A percentile compares a stretch with the other conserved stretches of the same genome.
These are phyloP conservation scores for Drosophila repletoides DNA, from an alignment of 1,140 invertebrate species.

Conservation along the genomic window DNA sequence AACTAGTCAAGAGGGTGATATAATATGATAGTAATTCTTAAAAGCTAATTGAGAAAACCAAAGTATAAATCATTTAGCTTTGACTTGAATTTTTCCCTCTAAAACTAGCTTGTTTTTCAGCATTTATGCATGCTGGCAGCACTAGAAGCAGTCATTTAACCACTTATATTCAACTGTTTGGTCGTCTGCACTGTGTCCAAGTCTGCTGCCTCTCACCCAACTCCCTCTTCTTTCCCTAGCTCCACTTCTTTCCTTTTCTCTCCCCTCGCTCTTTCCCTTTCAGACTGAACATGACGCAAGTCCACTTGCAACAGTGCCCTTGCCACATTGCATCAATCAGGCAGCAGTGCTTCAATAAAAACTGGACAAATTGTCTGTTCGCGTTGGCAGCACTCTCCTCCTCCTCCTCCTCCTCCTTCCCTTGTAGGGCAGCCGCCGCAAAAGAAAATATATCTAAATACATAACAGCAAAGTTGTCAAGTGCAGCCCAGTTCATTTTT, in stretches of 20 bases:
- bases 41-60: too few relatives aligned
- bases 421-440: too few relatives aligned
- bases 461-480: constrained; percentile 47
- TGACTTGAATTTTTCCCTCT: too few relatives aligned
- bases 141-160: too few relatives aligned
- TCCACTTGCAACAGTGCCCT: constrained; percentile 42
- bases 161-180: neutral
- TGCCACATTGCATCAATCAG: constrained; percentile 60
- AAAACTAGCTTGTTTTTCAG: too few relatives aligned
- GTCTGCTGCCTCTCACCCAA: neutral
- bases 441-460: constrained; percentile 44
- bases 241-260: neutral
- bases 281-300: constrained; percentile 44
- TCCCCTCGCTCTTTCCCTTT: neutral
- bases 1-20: too few relatives aligned
- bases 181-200: constrained; percentile 10
- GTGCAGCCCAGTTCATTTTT: constrained; percentile 42
- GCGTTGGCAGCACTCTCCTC: constrained; percentile 10
- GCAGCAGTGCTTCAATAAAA: constrained; percentile 26
- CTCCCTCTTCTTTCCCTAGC: neutral
- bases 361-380: constrained; percentile 40
- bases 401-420: too few relatives aligned
- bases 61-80: too few relatives aligned
- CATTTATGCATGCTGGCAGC: too few relatives aligned
- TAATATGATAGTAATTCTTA: too few relatives aligned